Evolutionary conservation across 2,888 invertebrate genomes (phyloP).

Genomic region (Arge pagana): DNA sequence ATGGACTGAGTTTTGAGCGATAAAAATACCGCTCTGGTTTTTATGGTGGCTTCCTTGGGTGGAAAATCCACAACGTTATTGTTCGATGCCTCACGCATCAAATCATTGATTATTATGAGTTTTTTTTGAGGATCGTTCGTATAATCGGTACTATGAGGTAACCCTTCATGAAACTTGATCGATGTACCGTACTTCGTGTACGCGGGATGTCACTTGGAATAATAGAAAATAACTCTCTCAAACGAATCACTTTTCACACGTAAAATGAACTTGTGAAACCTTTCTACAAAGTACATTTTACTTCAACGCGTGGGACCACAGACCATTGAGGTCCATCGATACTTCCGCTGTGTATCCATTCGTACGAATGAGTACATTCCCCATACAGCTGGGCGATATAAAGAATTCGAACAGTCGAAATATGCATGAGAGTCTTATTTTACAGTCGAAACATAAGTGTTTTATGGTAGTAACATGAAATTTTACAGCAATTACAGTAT

Average conservation of each 20-base stretch:
- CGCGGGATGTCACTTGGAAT: neutral
- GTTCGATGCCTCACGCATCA: slow-evolving; percentile 16
- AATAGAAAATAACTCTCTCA: neutral
- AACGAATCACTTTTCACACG: too few relatives aligned
- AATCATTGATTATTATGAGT: slow-evolving; percentile 21
- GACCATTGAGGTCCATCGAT: slow-evolving; percentile 8
- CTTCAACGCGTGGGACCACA: slow-evolving; percentile 8
- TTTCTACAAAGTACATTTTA: slow-evolving; percentile 10
- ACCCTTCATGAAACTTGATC: neutral
- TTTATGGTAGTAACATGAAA: too few relatives aligned
- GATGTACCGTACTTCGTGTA: neutral
- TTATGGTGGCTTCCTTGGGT: slow-evolving; percentile 21
- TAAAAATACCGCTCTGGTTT: slow-evolving; percentile 19
- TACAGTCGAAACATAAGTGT: too few relatives aligned
- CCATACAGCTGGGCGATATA: neutral
- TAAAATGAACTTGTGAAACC: neutral
- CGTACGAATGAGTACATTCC: neutral
- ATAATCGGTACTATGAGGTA: slow-evolving; percentile 2
- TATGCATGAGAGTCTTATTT: too few relatives aligned
- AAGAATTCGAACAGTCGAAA: too few relatives aligned
- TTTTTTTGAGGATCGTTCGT: slow-evolving; percentile 2
- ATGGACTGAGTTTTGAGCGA: slow-evolving; percentile 22
- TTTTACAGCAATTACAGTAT: too few relatives aligned
- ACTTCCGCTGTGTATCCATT: slow-evolving; percentile 15
- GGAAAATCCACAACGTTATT: slow-evolving; percentile 13